Conservation (phyloP, 64 coral and sea anemone genomes). For the Stichodactyla helianthus region DNA sequence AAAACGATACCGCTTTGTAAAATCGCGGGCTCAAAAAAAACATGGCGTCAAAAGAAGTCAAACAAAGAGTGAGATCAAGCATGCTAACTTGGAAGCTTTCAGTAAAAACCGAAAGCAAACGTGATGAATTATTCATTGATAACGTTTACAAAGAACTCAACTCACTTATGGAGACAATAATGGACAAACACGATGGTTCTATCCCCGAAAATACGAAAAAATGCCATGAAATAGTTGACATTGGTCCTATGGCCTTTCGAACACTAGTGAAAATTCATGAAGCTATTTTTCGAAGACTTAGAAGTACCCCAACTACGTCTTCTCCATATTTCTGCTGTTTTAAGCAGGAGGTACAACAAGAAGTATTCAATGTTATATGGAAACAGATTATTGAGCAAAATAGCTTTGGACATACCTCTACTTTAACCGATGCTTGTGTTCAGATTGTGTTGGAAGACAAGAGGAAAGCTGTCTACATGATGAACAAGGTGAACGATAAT, state of each 20-base stretch:
- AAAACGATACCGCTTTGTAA: background rate
- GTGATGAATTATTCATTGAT: conserved; percentile 1
- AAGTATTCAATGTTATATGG: conserved; percentile 3
- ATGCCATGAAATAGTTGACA: background rate
- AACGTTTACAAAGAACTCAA: background rate
- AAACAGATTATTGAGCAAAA: background rate
- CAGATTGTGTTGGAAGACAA: background rate
- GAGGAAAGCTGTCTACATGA: background rate
- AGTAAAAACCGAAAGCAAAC: background rate
- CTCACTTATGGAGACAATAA: background rate
- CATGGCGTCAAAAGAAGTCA: background rate
- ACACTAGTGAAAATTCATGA: background rate
- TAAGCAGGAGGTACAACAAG: conserved; percentile 1
- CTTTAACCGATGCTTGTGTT: background rate
- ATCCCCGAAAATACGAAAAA: background rate
- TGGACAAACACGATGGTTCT: conserved; percentile 9
- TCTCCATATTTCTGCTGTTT: background rate
- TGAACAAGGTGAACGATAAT: background rate
- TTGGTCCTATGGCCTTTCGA: background rate
- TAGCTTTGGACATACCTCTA: conserved; percentile 10
- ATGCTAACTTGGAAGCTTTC: background rate
- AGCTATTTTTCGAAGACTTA: background rate
- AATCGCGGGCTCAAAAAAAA: conserved; percentile 1
- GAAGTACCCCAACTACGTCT: background rate
- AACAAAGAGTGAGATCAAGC: conserved; percentile 6